Base-by-base conservation (phyloP, 2,113 vertebrate genomes). In the Motacilla alba region DNA sequence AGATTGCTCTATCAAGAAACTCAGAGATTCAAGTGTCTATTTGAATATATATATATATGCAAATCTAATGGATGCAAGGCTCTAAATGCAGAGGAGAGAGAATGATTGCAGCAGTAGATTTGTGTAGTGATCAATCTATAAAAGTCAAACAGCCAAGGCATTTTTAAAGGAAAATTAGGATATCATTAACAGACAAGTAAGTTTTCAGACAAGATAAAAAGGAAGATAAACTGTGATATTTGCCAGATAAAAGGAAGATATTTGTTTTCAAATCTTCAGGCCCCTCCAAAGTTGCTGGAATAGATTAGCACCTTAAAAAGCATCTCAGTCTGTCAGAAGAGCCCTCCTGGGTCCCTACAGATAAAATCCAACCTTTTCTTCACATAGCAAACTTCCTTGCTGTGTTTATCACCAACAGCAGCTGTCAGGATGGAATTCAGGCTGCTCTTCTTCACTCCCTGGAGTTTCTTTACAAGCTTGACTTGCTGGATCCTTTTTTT, bases 101-200 rank as follows among this genome's bases (percentile, higher is more conserved):
- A 55, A 87, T 63, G 22, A 89, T 86, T 76, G 59, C 44, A 41
- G 67, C 63, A 80, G 26, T 53, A 93, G 63, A 26, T 83, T 49
- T 59, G 28, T 41, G 30, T 75, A 67, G 46, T 83, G 75, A 86
- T 53, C 80, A 52, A 37, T 68, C 44, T 68, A 67, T 49, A 50
- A 87, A 90, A 87, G 80, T 63, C 47, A 89, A 79, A 63, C 11
- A 46, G 11, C 43, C 12, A 59, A 72, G 56, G 44, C 13, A 22
- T 83, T 94, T 93, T 86, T 72, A 72, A 76, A 76, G 63, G 43
- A 91, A 79, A 93, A 91, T 67, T 80, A 89, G 39, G 58, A 24
- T 80, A 80, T 72, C 35, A 26, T 83, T 91, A 94, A 89, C 37
- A 72, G 72, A 35, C 5, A 9, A 76, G 53, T 63, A 83, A 89